Base-by-base conservation (phyloP, 92 coral and sea anemone genomes). In the Nematostella vectensis region DNA sequence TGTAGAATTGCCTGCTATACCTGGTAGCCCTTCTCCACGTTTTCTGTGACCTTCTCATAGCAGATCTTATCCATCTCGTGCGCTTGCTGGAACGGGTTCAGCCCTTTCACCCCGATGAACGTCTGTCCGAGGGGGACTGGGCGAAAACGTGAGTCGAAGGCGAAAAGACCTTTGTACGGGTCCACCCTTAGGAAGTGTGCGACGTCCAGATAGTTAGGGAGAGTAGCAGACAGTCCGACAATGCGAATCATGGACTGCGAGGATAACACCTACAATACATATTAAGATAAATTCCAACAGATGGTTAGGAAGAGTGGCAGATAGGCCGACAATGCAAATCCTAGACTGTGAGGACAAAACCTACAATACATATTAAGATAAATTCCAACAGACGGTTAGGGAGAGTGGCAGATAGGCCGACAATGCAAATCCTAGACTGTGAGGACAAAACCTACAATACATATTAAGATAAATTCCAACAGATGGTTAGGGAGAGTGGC, bases 291-390 rank as follows among this genome's bases (percentile, higher is more conserved):
- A n/a, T n/a, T n/a, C n/a, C n/a, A n/a, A n/a, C 31, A 78, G 63
- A 59, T 86, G 86, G 78, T 91, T 91, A 1, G 98, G 98, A 30
- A 91, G 81, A 24, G 98, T 91, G 27, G 98, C 98, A 0, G 98
- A 91, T 31, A 91, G 65, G 29, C 98, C 98, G 29, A 91, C 98
- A 3, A 91, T 86, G 18, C 98, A 88, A 51, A 91, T 91, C 98
- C 85, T 91, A 39, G 80, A 85, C 56, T 91, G 97, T 20, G 91
- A 73, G 25, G 97, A 73, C 33, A 85, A 95, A 48, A 89, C 95
- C 97, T 89, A 54, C n/a, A 3, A 21, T 0, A 28, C 27, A 53
- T 4, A 38, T 4, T 29, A 45, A 11, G 30, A 65, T 18, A 54
- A n/a, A n/a, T n/a, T n/a, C n/a, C n/a, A n/a, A n/a, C 31, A 78